These are phyloP conservation scores for Heliconius congener DNA, from an alignment of 1,140 invertebrate species.

Conservation along the genomic window DNA sequence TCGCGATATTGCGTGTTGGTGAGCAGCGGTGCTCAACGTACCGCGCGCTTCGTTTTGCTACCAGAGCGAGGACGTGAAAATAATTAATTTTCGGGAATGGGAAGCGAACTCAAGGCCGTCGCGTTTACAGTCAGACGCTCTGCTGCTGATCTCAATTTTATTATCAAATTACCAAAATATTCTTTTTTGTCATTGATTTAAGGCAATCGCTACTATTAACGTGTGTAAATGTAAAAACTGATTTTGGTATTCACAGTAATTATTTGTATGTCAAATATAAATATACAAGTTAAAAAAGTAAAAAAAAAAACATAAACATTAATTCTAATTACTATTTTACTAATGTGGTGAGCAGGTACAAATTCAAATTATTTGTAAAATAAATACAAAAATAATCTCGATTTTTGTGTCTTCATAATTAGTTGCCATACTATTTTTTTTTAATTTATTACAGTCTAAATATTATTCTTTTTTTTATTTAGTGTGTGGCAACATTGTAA, in stretches of 20 bases:
- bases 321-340: neutral
- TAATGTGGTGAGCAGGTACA: neutral
- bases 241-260: neutral
- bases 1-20: no score
- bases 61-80: no score
- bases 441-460: neutral
- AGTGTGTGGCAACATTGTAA: neutral
- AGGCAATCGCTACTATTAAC: neutral
- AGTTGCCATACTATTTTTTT: neutral
- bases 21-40: no score
- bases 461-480: neutral
- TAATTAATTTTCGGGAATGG: no score
- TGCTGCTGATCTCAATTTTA: no score
- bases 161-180: neutral
- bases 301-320: neutral
- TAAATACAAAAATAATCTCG: conserved; percentile 5
- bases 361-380: conserved; percentile 6
- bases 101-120: no score
- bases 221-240: neutral
- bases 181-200: conserved; percentile 1
- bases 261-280: neutral
- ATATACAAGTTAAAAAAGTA: neutral
- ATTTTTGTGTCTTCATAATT: conserved; percentile 4
- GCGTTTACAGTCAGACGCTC: no score
- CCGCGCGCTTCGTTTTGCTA: no score